Percentiles rank a stretch among this genome's conserved stretches.
Conservation (phyloP, 30 jellyfish, hydroid and myxozoan genomes). For the Pseudorhiza aurosa region DNA sequence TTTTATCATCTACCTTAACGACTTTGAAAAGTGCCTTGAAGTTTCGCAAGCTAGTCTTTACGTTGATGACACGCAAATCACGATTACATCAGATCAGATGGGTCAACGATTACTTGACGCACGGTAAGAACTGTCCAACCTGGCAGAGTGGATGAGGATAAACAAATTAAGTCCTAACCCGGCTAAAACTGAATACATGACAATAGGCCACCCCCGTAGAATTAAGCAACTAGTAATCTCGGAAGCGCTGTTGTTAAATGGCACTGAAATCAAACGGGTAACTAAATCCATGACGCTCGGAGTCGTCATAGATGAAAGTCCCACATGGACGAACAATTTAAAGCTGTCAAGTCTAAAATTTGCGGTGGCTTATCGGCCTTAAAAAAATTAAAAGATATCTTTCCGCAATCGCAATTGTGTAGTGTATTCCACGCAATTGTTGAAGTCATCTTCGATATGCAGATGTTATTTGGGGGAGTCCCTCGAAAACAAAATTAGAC, state of each 20-base stretch:
- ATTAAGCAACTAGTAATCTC: background rate
- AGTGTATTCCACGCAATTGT: background rate
- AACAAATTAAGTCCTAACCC: conserved; percentile 14
- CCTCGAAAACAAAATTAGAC: background rate
- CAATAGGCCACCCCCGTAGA: conserved; percentile 14
- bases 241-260: too few species aligned
- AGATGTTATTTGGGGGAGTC: conserved; percentile 4
- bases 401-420: conserved; percentile 5
- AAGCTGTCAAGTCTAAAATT: background rate
- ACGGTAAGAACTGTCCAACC: background rate
- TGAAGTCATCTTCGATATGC: conserved; percentile 6
- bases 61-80: background rate
- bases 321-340: background rate
- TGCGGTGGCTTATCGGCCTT: conserved; percentile 1
- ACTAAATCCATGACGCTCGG: background rate
- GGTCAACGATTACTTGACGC: background rate
- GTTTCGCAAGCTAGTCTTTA: background rate
- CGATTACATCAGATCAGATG: conserved; percentile 2
- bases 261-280: too few species aligned
- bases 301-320: background rate
- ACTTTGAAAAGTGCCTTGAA: background rate
- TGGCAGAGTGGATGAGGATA: background rate
- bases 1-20: conserved; percentile 9
- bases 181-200: background rate
- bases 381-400: background rate